Conservation (phyloP, 1,140 invertebrate species). For the Drosophila teissieri region DNA sequence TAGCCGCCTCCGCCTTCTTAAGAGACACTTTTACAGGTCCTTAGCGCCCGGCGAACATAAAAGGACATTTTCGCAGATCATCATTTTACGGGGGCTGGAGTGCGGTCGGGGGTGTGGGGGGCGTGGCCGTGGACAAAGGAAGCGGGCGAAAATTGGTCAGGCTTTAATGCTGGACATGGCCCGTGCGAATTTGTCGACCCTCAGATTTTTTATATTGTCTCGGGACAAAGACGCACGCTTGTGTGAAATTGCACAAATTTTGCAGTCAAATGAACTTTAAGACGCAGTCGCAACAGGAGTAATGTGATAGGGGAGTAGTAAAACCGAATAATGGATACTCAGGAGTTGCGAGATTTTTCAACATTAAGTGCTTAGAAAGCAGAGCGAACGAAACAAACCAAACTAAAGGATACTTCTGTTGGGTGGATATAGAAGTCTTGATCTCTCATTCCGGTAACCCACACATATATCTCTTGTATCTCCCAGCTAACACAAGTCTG, state of each 20-base stretch:
- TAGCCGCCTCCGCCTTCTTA: constrained; percentile 44
- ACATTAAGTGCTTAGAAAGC: too few relatives aligned
- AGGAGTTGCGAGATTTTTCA: not conserved
- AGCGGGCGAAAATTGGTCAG: constrained; percentile 50
- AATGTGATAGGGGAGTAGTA: constrained; percentile 3
- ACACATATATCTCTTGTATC: not conserved
- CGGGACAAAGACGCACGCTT: constrained; percentile 27
- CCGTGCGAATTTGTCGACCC: constrained; percentile 39
- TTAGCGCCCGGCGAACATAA: constrained; percentile 58
- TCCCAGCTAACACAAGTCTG: not conserved
- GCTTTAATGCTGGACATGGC: constrained; percentile 51
- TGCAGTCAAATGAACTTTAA: constrained; percentile 53
- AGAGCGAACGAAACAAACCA: not conserved
- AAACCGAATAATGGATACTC: not conserved
- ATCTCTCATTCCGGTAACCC: not conserved
- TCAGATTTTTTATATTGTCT: constrained; percentile 49
- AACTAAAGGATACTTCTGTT: too few relatives aligned
- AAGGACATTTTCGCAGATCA: constrained; percentile 69
- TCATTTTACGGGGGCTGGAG: constrained; percentile 66
- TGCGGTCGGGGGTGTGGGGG: not conserved
- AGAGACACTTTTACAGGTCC: constrained; percentile 68
- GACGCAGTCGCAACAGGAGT: not conserved
- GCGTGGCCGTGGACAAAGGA: constrained; percentile 36
- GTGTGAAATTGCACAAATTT: constrained; percentile 56
- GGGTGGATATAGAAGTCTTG: too few relatives aligned